Conservation (phyloP, 2,888 invertebrate genomes). For the Hypena proboscidalis region DNA sequence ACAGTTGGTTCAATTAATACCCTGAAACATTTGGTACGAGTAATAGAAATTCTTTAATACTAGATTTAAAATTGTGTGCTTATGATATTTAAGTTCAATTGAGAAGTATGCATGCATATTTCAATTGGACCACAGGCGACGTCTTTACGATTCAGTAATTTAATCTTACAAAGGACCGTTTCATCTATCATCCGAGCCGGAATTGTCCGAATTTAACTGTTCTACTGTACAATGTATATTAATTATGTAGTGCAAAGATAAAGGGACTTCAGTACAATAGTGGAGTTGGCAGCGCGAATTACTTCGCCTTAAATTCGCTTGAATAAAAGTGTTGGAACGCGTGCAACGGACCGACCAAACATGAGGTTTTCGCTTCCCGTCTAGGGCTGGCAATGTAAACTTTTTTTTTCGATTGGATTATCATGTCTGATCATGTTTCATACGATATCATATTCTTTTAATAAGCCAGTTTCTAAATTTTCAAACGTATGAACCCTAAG, state of each 20-base stretch:
- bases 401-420: too few relatives aligned
- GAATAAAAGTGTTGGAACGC: conserved; percentile 44
- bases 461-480: too few relatives aligned
- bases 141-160: conserved; percentile 10
- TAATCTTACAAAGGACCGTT: conserved; percentile 22
- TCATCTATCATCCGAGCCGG: conserved; percentile 13
- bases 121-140: conserved; percentile 3
- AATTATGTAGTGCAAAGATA: not conserved
- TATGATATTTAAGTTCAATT: conserved; percentile 3
- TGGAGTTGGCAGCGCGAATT: conserved; percentile 18
- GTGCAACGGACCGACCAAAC: conserved; percentile 57
- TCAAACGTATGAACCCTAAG: too few relatives aligned
- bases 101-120: conserved; percentile 14
- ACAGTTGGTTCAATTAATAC: too few relatives aligned
- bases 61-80: conserved; percentile 15
- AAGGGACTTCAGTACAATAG: not conserved
- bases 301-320: conserved; percentile 37
- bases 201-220: conserved; percentile 16
- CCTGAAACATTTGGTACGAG: too few relatives aligned
- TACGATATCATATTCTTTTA: too few relatives aligned
- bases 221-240: conserved; percentile 1
- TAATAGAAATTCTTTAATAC: too few relatives aligned
- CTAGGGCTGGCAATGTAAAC: not conserved
- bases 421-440: too few relatives aligned
- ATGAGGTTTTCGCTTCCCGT: conserved; percentile 49